Percentiles rank a stretch among this genome's conserved stretches.
These are phyloP conservation scores for Caenorhabditis brenneri DNA, from an alignment of 1,140 invertebrate genomes.

Conservation along the genomic window DNA sequence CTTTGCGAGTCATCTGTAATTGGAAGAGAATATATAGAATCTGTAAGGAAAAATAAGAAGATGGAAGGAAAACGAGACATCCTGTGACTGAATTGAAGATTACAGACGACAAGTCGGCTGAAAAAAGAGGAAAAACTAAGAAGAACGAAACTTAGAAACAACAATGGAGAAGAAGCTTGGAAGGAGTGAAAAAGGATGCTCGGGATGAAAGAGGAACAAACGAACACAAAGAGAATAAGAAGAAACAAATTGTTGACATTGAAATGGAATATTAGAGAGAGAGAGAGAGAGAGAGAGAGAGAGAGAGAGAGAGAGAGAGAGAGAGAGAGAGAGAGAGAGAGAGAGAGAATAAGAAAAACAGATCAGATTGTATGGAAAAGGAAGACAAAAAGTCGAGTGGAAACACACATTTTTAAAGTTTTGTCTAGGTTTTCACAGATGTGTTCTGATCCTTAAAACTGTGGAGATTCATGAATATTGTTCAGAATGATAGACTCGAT, in stretches of 20 bases:
- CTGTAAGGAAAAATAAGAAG: neutral
- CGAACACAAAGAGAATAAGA: neutral
- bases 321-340: no score
- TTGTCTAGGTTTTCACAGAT: no score
- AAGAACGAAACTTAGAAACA: neutral
- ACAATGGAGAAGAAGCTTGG: neutral
- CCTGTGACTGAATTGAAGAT: constrained; percentile 27
- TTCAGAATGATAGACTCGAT: no score
- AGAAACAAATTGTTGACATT: constrained; percentile 17
- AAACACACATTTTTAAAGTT: no score
- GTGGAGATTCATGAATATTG: no score
- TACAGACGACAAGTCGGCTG: neutral
- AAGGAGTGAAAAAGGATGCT: no score
- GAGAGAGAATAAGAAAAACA: no score
- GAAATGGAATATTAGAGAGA: neutral
- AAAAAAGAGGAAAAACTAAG: neutral
- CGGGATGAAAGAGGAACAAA: neutral
- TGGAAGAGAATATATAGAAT: constrained; percentile 26
- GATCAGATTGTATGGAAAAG: neutral
- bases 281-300: neutral
- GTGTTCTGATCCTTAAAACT: no score
- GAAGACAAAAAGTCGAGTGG: neutral
- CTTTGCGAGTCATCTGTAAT: constrained; percentile 13
- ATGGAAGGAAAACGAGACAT: neutral
- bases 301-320: no score